phyloP scores from a whole-genome alignment of 2,888 invertebrate species.

The Hydriomena furcata region DNA sequence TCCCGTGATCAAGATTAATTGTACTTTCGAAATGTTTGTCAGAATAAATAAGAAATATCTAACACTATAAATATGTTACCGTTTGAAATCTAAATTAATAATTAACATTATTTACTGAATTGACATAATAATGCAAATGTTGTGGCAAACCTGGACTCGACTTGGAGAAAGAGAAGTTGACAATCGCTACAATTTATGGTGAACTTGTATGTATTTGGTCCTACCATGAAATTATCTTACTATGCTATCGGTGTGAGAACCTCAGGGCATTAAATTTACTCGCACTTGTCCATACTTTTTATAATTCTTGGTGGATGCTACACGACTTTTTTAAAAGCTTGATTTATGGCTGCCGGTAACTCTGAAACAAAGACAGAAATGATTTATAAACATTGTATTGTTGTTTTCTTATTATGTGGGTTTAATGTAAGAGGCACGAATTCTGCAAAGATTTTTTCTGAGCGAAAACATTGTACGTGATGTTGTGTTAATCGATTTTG shows the following conservation, averaged over 20 bases:
- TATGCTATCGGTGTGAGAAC: not conserved
- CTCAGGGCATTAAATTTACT: not conserved
- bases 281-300: slow-evolving; percentile 40
- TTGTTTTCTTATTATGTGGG: slow-evolving; percentile 36
- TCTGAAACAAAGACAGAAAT: slow-evolving; percentile 63
- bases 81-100: no score
- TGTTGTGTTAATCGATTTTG: slow-evolving; percentile 3
- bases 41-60: no score
- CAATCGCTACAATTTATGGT: no score
- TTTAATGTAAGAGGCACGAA: slow-evolving; percentile 27
- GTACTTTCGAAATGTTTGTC: no score
- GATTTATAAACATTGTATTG: slow-evolving; percentile 39
- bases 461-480: slow-evolving; percentile 19
- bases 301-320: slow-evolving; percentile 50
- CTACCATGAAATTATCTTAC: not conserved
- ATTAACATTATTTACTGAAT: no score
- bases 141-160: no score
- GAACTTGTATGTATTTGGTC: no score
- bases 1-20: no score
- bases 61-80: no score
- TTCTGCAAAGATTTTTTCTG: slow-evolving; percentile 21
- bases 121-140: no score
- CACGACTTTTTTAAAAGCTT: slow-evolving; percentile 50
- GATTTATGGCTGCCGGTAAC: slow-evolving; percentile 52
- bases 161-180: no score